Conservation (phyloP, 1,140 invertebrate species). For the Drosophila arizonae region DNA sequence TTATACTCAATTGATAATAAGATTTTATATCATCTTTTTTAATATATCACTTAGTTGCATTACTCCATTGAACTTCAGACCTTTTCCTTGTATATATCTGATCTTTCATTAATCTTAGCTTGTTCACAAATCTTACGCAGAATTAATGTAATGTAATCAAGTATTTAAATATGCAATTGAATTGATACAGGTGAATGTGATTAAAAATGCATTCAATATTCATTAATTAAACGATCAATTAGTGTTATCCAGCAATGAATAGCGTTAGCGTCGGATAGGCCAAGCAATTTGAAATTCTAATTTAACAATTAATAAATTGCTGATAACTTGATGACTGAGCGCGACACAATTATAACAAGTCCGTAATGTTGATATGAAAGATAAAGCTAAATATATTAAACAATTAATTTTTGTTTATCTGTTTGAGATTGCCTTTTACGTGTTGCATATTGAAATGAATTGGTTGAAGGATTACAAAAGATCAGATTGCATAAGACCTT, state of each 20-base stretch:
- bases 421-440: too few species aligned
- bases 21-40: too few species aligned
- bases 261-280: neutral
- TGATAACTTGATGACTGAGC: too few species aligned
- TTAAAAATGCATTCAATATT: neutral
- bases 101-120: neutral
- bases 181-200: neutral
- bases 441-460: neutral
- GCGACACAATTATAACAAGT: too few species aligned
- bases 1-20: too few species aligned
- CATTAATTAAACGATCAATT: constrained; percentile 1
- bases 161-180: neutral
- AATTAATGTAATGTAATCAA: too few species aligned
- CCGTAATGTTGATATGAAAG: too few species aligned
- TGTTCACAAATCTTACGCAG: neutral
- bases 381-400: too few species aligned
- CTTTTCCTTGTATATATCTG: too few species aligned
- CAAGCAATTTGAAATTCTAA: neutral
- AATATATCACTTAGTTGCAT: too few species aligned
- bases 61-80: too few species aligned
- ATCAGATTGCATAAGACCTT: constrained; percentile 11
- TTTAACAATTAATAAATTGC: neutral
- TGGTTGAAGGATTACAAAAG: constrained; percentile 17
- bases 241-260: neutral
- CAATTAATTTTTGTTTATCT: too few species aligned